phyloP scores from a whole-genome alignment of 2,888 invertebrate species.

The Acronicta aceris region DNA sequence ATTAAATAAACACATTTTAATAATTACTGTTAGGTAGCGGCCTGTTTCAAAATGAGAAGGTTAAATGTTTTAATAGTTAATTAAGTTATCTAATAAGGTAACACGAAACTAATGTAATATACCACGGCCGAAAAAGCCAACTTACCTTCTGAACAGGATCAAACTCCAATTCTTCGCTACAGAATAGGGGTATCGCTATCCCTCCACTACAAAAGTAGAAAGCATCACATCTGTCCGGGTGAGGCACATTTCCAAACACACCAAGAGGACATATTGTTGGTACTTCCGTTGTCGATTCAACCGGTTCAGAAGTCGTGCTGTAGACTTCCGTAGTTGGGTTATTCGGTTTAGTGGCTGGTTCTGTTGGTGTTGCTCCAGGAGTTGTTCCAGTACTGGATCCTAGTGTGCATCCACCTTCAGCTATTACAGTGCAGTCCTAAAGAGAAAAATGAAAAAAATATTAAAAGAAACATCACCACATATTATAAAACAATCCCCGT shows the following conservation, averaged over 20 bases:
- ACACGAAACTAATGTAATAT: too few relatives aligned
- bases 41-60: too few relatives aligned
- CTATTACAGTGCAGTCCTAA: slow-evolving; percentile 16
- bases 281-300: not conserved
- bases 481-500: too few relatives aligned
- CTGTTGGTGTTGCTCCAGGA: not conserved
- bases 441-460: slow-evolving; percentile 2
- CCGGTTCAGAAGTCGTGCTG: not conserved
- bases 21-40: too few relatives aligned
- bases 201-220: slow-evolving; percentile 34
- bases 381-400: slow-evolving; percentile 2
- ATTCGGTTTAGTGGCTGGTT: not conserved
- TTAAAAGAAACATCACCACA: too few relatives aligned
- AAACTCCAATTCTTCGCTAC: slow-evolving; percentile 28
- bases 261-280: slow-evolving; percentile 12
- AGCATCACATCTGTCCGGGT: slow-evolving; percentile 35
- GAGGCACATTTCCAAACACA: slow-evolving; percentile 25
- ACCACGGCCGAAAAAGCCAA: not conserved
- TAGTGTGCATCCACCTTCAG: slow-evolving; percentile 20
- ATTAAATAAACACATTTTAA: too few relatives aligned
- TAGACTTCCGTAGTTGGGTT: not conserved
- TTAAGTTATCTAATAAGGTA: too few relatives aligned
- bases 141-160: slow-evolving; percentile 16
- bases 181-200: slow-evolving; percentile 7
- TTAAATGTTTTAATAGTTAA: too few relatives aligned